Conservation (phyloP, 2,888 invertebrate genomes). For the Apocheima hispidaria region DNA sequence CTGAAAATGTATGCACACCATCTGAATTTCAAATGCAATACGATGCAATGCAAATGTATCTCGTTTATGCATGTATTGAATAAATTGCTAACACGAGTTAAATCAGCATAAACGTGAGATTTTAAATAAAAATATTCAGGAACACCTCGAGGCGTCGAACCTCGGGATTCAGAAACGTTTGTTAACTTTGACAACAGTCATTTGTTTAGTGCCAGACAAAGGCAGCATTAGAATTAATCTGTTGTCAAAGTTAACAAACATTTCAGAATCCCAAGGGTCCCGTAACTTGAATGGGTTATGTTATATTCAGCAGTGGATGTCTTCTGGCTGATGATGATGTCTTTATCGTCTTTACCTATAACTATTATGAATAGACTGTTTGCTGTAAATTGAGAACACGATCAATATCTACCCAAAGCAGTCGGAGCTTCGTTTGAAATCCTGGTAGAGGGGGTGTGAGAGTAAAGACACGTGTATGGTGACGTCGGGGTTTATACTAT, state of each 20-base stretch:
- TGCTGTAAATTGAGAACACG: not conserved
- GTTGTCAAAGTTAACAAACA: no score
- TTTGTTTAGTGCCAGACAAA: no score
- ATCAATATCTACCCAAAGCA: constrained; percentile 1
- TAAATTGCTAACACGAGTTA: constrained; percentile 2
- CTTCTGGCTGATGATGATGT: no score
- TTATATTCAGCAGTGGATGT: no score
- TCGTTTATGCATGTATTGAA: no score
- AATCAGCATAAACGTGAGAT: constrained; percentile 13
- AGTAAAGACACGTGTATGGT: not conserved
- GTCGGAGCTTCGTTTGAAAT: not conserved
- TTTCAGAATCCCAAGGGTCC: not conserved
- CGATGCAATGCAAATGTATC: constrained; percentile 8
- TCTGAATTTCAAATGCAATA: constrained; percentile 6
- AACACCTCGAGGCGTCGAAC: constrained; percentile 13
- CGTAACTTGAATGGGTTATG: no score
- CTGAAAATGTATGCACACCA: constrained; percentile 7
- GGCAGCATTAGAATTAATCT: no score
- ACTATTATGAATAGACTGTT: not conserved
- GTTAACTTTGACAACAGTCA: no score
- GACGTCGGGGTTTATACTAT: not conserved
- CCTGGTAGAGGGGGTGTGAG: not conserved
- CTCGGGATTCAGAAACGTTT: no score
- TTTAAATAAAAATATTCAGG: constrained; percentile 14
- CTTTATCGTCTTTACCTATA: no score